Conservation (phyloP, 1,140 invertebrate species). For the Drosophila asahinai region DNA sequence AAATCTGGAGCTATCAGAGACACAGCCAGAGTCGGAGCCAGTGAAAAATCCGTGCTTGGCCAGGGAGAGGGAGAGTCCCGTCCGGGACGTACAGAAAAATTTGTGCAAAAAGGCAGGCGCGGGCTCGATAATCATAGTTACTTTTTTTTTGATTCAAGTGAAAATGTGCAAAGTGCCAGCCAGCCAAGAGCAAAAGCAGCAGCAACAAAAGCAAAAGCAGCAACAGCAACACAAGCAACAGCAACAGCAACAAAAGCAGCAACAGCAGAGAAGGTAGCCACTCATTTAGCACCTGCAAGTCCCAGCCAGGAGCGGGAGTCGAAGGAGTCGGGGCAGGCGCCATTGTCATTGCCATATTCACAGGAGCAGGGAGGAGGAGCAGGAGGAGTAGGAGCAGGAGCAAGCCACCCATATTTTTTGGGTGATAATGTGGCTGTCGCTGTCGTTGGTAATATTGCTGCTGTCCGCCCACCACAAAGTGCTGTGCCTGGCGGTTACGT, state of each 20-base stretch:
- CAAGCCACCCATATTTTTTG: slow-evolving; percentile 10
- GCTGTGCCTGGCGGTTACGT: slow-evolving; percentile 64
- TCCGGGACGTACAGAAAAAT: slow-evolving; percentile 71
- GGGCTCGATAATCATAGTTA: slow-evolving; percentile 20
- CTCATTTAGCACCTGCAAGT: slow-evolving; percentile 14
- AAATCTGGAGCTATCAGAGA: background rate
- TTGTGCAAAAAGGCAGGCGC: slow-evolving; percentile 65
- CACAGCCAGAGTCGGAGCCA: too few relatives aligned
- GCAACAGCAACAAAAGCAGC: background rate
- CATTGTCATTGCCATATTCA: slow-evolving; percentile 74
- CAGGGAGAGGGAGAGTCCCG: background rate
- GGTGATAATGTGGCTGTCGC: slow-evolving; percentile 50
- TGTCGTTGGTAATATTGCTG: slow-evolving; percentile 48
- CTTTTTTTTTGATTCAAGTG: slow-evolving; percentile 51
- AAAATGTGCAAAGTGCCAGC: slow-evolving; percentile 68
- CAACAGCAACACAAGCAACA: slow-evolving; percentile 9
- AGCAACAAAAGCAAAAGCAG: slow-evolving; percentile 6
- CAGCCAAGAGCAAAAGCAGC: slow-evolving; percentile 8
- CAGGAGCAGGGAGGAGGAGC: slow-evolving; percentile 1
- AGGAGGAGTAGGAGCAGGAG: slow-evolving; percentile 5
- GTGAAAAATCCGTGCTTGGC: slow-evolving; percentile 4
- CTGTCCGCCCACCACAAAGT: slow-evolving; percentile 38
- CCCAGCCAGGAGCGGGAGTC: slow-evolving; percentile 17
- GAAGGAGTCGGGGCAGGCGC: slow-evolving; percentile 55
- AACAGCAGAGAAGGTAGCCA: slow-evolving; percentile 13